phyloP scores from a whole-genome alignment of 2,113 vertebrate genomes.

The Gyps fulvus region DNA sequence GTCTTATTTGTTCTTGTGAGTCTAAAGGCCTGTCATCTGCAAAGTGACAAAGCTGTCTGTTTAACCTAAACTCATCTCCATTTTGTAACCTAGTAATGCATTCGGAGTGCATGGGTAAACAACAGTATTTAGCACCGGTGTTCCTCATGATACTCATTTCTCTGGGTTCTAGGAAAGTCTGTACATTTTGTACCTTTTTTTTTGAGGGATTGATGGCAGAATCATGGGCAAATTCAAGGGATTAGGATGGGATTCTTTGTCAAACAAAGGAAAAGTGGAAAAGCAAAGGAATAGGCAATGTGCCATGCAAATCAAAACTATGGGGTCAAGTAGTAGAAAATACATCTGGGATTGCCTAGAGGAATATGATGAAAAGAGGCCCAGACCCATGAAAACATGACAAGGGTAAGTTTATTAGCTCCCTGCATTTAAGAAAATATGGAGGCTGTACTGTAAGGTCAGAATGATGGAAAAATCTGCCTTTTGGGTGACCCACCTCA shows the following conservation, averaged over 20 bases:
- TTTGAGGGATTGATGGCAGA: not conserved
- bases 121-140: not conserved
- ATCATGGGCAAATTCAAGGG: not conserved
- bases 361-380: not conserved
- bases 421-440: not conserved
- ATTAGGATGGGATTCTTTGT: not conserved
- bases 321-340: not conserved
- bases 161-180: not conserved
- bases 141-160: not conserved
- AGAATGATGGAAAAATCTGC: not conserved
- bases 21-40: slow-evolving; percentile 17
- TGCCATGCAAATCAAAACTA: not conserved
- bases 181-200: not conserved
- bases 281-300: not conserved
- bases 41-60: slow-evolving; percentile 17
- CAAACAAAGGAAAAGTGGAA: not conserved
- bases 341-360: not conserved
- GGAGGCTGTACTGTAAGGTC: not conserved
- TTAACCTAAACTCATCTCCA: slow-evolving; percentile 8
- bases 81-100: slow-evolving; percentile 13
- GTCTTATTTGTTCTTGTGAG: slow-evolving; percentile 1
- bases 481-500: not conserved
- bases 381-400: not conserved
- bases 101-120: not conserved
- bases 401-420: not conserved